Evolutionary conservation across 2,113 vertebrate genomes (phyloP), one percentile per base, ranked within the genome.

Genomic region (Nibea albiflora): DNA sequence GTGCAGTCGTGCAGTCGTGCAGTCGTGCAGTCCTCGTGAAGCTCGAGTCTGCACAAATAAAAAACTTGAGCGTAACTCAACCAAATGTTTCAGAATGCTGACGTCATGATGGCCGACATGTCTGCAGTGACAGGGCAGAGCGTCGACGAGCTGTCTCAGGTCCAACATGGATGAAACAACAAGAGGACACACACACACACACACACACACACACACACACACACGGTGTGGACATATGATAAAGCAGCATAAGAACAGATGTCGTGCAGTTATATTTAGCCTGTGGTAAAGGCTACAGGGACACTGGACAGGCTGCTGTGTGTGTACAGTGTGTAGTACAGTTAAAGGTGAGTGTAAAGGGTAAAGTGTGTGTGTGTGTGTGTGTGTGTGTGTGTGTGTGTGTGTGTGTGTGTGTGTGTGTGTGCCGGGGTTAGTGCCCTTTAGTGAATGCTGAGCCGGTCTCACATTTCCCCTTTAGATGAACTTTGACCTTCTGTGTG

Each of bases 401-500:
- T 60, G 68, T 52, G 84, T 60, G 74, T 74, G 69, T 65, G 74
- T 50, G 67, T 72, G 76, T 69, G 63, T 69, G 74, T 81, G 86
- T 64, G 73, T 85, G 58, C 71, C 12, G 17, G 74, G 58, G 85
- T 86, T 53, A 57, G 42, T 91, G 91, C 85, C 88, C 86, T 91
- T 89, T 92, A 73, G 84, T 61, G 64, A 81, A 65, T 76, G 71
- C 80, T 85, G 58, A 76, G 54, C 72, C 5, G 12, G 66, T 84
- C 83, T 92, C 86, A 85, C 15, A 68, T 93, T 92, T 91, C 88
- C 22, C 67, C 83, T 87, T 70, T 35, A 50, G 11, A 60, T 87
- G 88, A 89, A 88, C 92, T 93, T 84, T 89, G 78, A 93, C 90
- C 88, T 93, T 93, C 78, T 89, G 81, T 57, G 3, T 31, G 19